Evolutionary conservation across 2,888 invertebrate genomes (phyloP).

Genomic region (Thalpophila matura): DNA sequence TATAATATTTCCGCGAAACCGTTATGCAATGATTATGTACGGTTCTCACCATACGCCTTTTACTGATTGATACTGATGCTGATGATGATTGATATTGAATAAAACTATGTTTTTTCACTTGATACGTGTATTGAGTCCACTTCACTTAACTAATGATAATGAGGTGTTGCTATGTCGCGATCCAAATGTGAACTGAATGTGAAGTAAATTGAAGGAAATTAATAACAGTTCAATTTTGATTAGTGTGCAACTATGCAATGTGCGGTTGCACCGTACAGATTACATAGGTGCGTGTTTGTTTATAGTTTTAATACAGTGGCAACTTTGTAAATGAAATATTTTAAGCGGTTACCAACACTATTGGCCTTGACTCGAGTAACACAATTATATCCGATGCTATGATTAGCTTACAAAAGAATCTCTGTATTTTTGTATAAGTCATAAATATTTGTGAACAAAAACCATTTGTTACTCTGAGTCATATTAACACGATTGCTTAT

Average conservation of each 20-base stretch:
- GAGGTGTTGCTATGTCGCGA: no score
- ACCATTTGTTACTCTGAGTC: constrained; percentile 53
- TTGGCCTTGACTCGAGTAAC: constrained; percentile 55
- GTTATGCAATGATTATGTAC: constrained; percentile 33
- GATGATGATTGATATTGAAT: no score
- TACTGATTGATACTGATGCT: no score
- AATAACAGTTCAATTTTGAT: no score
- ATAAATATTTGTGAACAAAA: constrained; percentile 54
- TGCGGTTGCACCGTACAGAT: no score
- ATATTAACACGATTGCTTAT: constrained; percentile 33
- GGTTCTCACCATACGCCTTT: no score
- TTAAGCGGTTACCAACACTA: constrained; percentile 49
- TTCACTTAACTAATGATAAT: no score
- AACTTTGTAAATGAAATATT: constrained; percentile 40
- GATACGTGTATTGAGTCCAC: no score
- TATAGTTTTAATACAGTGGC: constrained; percentile 21
- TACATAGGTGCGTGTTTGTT: constrained; percentile 25
- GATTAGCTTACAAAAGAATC: constrained; percentile 57
- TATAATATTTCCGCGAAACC: constrained; percentile 38
- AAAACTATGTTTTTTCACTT: no score
- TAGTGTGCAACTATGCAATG: no score
- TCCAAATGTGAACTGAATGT: no score
- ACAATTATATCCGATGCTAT: constrained; percentile 48
- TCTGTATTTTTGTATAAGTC: constrained; percentile 45
- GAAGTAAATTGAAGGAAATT: no score